A percentile compares a stretch with the other conserved stretches of the same genome.
These are phyloP conservation scores for Pammene fasciana DNA, from an alignment of 2,888 invertebrate genomes.

Conservation along the genomic window DNA sequence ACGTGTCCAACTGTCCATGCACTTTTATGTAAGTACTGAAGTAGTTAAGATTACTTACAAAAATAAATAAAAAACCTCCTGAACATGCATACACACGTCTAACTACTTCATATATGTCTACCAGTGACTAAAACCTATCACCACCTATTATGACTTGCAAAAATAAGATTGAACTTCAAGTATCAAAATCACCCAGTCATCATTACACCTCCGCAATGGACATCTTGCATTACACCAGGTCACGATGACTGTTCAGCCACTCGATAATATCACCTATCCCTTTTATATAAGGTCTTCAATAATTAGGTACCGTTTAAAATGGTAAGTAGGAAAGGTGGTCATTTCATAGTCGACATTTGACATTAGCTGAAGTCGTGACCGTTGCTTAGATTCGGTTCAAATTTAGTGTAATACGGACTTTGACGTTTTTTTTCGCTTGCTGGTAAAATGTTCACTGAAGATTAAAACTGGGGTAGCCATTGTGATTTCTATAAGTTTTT, in stretches of 20 bases:
- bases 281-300: background rate
- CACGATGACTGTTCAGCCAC: background rate
- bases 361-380: slow-evolving; percentile 28
- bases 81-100: too few relatives aligned
- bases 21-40: background rate
- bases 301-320: background rate
- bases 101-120: background rate
- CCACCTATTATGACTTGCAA: slow-evolving; percentile 37
- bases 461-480: background rate
- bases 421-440: background rate
- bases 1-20: too few relatives aligned
- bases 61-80: slow-evolving; percentile 1
- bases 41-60: background rate
- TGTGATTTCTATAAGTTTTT: too few relatives aligned
- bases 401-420: background rate
- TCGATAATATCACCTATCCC: background rate
- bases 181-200: slow-evolving; percentile 49
- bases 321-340: slow-evolving; percentile 1
- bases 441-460: background rate
- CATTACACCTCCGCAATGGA: slow-evolving; percentile 27
- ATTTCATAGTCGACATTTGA: slow-evolving; percentile 24
- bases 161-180: slow-evolving; percentile 40
- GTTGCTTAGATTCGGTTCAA: slow-evolving; percentile 27
- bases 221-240: slow-evolving; percentile 16
- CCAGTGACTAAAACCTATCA: slow-evolving; percentile 13